Evolutionary conservation across 1,140 invertebrate species (phyloP).

Genomic region (Anadara kagoshimensis): DNA sequence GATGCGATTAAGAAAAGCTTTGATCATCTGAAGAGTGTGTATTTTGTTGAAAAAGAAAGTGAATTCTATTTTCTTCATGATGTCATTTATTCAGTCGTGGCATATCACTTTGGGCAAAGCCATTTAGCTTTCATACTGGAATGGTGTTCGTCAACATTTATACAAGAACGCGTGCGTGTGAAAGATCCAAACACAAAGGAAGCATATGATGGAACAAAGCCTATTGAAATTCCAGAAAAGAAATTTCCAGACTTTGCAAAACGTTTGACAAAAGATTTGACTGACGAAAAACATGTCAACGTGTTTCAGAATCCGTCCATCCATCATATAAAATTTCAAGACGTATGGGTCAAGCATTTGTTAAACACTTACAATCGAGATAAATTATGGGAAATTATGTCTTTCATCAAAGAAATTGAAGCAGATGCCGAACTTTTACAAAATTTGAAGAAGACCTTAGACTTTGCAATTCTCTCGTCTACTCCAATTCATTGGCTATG

Average conservation of each 20-base stretch:
- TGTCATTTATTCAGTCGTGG: background rate
- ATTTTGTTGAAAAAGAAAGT: background rate
- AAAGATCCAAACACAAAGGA: background rate
- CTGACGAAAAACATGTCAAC: background rate
- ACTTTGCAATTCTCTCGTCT: background rate
- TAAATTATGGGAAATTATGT: background rate
- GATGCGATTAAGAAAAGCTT: background rate
- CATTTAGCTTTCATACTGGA: background rate
- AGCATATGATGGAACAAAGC: background rate
- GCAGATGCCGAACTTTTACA: background rate
- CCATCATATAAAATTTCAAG: slow-evolving; percentile 5
- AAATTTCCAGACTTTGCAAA: background rate
- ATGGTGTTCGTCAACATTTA: background rate
- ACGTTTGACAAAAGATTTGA: slow-evolving; percentile 4
- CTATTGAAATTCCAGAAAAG: background rate
- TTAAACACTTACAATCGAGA: background rate
- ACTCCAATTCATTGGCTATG: slow-evolving; percentile 14
- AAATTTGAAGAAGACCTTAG: slow-evolving; percentile 9
- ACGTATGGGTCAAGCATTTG: background rate
- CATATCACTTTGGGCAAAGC: background rate
- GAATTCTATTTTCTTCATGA: slow-evolving; percentile 8
- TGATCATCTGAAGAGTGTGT: background rate
- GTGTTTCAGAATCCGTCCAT: slow-evolving; percentile 18
- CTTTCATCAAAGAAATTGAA: background rate
- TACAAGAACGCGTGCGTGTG: background rate